Percentiles rank a stretch among this genome's conserved stretches.
phyloP scores from a whole-genome alignment of 2,888 invertebrate species.

The Polyommatus iphigenia region DNA sequence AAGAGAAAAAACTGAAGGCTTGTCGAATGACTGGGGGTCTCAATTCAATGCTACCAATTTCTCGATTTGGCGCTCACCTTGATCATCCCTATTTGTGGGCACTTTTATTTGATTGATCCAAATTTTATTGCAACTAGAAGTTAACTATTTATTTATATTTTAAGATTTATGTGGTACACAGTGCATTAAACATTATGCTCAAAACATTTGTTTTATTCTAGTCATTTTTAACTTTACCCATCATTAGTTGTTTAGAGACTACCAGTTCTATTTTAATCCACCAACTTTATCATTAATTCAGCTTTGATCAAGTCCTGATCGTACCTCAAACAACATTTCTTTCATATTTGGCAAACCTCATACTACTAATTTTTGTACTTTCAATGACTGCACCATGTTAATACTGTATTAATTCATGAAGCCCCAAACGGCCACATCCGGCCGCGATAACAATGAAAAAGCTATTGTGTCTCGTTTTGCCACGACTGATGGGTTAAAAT shows the following conservation, averaged over 20 bases:
- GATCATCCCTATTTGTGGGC: slow-evolving; percentile 65
- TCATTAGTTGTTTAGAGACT: neutral
- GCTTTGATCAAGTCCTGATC: neutral
- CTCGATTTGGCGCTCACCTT: slow-evolving; percentile 62
- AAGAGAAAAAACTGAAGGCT: slow-evolving; percentile 41
- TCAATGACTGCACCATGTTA: neutral
- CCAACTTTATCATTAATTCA: neutral
- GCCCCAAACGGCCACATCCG: too few relatives aligned
- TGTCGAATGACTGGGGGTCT: slow-evolving; percentile 48
- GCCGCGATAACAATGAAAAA: too few relatives aligned
- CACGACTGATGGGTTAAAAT: too few relatives aligned
- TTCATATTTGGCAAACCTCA: neutral
- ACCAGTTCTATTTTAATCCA: neutral
- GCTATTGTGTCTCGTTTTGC: too few relatives aligned
- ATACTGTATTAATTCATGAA: neutral
- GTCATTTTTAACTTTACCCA: neutral
- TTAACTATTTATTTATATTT: slow-evolving; percentile 13
- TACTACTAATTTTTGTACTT: neutral
- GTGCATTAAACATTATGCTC: slow-evolving; percentile 18
- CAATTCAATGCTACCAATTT: slow-evolving; percentile 63
- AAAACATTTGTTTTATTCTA: slow-evolving; percentile 11
- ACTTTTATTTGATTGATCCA: slow-evolving; percentile 44
- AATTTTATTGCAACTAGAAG: neutral
- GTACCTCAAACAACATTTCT: neutral
- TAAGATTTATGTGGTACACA: neutral